Evolutionary conservation across 2,113 vertebrate species (phyloP).

Genomic region (Tragulus kanchil): DNA sequence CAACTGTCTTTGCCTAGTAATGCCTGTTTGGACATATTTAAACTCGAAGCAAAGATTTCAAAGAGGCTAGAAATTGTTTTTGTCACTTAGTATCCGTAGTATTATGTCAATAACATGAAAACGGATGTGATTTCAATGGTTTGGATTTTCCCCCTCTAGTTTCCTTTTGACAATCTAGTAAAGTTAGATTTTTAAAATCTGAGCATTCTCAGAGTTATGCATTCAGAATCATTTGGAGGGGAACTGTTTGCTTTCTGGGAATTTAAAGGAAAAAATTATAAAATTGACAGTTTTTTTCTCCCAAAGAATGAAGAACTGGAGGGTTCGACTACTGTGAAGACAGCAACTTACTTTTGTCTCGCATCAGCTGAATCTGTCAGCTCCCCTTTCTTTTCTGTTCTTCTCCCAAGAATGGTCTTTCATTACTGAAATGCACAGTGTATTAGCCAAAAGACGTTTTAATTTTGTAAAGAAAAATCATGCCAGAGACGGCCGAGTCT

Average conservation of each 20-base stretch:
- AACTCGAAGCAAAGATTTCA: background rate
- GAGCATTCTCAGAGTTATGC: background rate
- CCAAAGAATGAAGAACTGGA: background rate
- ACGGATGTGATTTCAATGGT: background rate
- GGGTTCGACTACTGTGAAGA: background rate
- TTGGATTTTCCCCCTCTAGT: background rate
- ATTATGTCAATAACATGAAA: background rate
- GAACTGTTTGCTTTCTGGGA: background rate
- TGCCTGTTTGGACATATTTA: conserved; percentile 29
- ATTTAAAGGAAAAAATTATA: conserved; percentile 39
- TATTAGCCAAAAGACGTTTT: conserved; percentile 77
- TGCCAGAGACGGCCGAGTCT: conserved; percentile 73
- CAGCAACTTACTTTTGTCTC: background rate
- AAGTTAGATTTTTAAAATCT: conserved; percentile 36
- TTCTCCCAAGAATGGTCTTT: conserved; percentile 51
- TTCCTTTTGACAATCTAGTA: background rate
- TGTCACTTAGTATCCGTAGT: background rate
- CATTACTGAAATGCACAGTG: conserved; percentile 14
- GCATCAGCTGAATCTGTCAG: background rate
- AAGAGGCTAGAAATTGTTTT: background rate
- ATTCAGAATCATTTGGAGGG: background rate
- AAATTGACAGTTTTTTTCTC: background rate
- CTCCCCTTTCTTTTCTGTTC: conserved; percentile 25
- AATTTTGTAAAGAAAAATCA: conserved; percentile 77
- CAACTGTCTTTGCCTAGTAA: background rate